These are phyloP conservation scores for Amorpha juglandis DNA, from an alignment of 2,888 invertebrate species.

Conservation along the genomic window DNA sequence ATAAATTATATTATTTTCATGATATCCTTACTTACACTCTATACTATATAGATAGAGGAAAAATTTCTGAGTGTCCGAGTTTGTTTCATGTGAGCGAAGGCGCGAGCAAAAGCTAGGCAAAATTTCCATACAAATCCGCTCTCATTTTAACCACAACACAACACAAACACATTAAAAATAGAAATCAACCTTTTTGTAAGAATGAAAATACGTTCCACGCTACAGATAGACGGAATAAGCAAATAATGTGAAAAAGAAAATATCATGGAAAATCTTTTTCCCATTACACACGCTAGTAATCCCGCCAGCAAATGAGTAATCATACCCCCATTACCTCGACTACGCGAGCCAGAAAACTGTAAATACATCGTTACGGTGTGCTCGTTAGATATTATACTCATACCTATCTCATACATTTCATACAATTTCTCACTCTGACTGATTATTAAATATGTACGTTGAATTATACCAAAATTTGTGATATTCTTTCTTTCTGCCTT, in stretches of 20 bases:
- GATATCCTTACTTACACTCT: no score
- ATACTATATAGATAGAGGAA: no score
- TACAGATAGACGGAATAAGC: constrained; percentile 30
- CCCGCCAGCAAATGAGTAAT: constrained; percentile 57
- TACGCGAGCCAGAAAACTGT: constrained; percentile 43
- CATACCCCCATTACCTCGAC: constrained; percentile 58
- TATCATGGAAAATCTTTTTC: constrained; percentile 54
- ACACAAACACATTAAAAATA: background rate
- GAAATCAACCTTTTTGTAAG: constrained; percentile 32
- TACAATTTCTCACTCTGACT: background rate
- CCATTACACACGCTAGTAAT: constrained; percentile 54
- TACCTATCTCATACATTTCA: constrained; percentile 2
- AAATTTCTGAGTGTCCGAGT: no score
- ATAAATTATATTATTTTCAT: no score
- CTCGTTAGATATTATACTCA: constrained; percentile 39
- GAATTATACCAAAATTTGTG: no score
- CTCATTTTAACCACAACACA: no score
- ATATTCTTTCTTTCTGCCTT: no score
- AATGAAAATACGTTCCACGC: constrained; percentile 36
- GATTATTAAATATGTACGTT: background rate
- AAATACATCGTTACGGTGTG: constrained; percentile 53
- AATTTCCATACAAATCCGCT: no score
- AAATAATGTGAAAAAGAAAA: constrained; percentile 33
- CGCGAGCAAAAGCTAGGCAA: no score
- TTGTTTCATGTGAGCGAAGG: no score